Evolutionary conservation across 2,888 invertebrate genomes (phyloP), one percentile per base, ranked within the genome.

Genomic region (Yponomeuta cagnagella): DNA sequence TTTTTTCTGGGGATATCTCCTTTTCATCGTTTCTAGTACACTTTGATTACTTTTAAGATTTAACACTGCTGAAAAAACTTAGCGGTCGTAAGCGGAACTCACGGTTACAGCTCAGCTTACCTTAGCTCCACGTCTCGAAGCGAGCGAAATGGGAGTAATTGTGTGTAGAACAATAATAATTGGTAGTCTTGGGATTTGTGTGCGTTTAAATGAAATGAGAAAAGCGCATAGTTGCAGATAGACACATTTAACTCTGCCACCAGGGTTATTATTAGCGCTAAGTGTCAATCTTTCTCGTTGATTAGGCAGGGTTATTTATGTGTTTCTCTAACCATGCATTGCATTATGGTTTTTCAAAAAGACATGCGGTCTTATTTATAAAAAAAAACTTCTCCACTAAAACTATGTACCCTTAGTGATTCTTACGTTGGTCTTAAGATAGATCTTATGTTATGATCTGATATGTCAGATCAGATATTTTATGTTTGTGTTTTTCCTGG

Each of bases 151-250:
- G 12, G 52, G 52, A 58, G 52, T 15, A 15, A 15, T 58, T 58
- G 52, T 58, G 52, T 58, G 52, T 58, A 58, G 52, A 58, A 58
- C 52, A 58, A 58, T 58, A 58, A 58, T 58, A 58, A 58, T 58
- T 58, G 52, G 52, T 58, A 58, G 52, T 58, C 52, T 58, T 52
- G 52, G 52, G 52, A 52, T 52, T 52, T 52, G 10, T 52, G 15
- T 52, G 52, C 15, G 15, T 52, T 58, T 58, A 58, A 15, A 58
- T 58, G 12, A 52, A 15, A 15, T 4, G 52, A 58, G 52, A 1
- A 58, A 58, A 58, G 15, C 1, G 52, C 2, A 12, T 15, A 15
- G 52, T 58, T 58, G 15, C 15, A 58, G 4, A 58, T 58, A 58
- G 52, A 15, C 52, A 58, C 52, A 52, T 12, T 52, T 52, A 52